Percentiles rank a stretch among this genome's conserved stretches.
Conservation (phyloP, 2,888 invertebrate species). For the Papilio demoleus region DNA sequence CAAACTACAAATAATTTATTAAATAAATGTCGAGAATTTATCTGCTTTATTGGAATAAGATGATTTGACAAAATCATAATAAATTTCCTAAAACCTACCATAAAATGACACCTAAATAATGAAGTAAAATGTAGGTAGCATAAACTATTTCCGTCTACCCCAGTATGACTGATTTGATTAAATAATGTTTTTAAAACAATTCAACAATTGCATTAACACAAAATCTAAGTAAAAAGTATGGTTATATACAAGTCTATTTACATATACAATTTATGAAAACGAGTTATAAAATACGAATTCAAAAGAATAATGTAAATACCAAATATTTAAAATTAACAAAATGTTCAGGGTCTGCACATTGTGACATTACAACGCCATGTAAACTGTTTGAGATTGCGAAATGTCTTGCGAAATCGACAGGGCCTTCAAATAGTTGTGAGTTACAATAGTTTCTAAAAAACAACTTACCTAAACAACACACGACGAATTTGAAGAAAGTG, state of each 20-base stretch:
- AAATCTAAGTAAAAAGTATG: neutral
- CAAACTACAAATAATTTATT: neutral
- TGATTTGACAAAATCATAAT: no score
- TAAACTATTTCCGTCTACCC: no score
- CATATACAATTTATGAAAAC: neutral
- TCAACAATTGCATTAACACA: neutral
- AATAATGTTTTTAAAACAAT: neutral
- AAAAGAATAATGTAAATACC: neutral
- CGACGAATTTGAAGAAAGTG: conserved; percentile 85
- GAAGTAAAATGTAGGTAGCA: no score
- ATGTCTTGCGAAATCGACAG: conserved; percentile 50
- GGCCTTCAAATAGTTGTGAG: conserved; percentile 45
- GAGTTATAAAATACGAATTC: neutral
- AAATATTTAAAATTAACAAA: conserved; percentile 24
- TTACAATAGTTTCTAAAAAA: conserved; percentile 24
- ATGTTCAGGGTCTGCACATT: conserved; percentile 35
- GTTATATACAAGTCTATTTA: neutral
- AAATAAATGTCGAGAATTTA: no score
- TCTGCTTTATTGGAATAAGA: no score
- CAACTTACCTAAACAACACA: conserved; percentile 85
- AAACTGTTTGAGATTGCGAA: conserved; percentile 41
- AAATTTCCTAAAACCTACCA: no score
- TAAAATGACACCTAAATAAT: no score
- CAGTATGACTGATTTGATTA: no score
- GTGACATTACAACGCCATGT: conserved; percentile 39